These are phyloP conservation scores for Melieria picta DNA, from an alignment of 2,888 invertebrate genomes.

Conservation along the genomic window DNA sequence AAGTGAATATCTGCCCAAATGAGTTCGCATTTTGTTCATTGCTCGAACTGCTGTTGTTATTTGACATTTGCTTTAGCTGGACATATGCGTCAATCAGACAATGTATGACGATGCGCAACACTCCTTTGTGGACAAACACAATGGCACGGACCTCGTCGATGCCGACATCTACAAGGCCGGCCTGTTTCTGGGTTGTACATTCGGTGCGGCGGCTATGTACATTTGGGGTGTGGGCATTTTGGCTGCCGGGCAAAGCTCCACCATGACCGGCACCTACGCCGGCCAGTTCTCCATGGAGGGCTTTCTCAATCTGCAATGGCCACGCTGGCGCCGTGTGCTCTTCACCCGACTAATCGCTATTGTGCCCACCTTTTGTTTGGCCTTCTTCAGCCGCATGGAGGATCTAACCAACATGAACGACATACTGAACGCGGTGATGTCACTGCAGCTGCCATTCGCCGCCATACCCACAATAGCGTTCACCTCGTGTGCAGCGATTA, in stretches of 20 bases:
- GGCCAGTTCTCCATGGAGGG: conserved; percentile 92
- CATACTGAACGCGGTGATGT: conserved; percentile 86
- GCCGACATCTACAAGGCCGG: conserved; percentile 80
- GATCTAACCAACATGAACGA: conserved; percentile 86
- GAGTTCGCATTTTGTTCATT: not conserved
- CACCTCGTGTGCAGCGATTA: conserved; percentile 79
- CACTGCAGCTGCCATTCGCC: conserved; percentile 87
- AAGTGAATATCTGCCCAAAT: conserved; percentile 58
- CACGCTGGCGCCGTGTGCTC: conserved; percentile 86
- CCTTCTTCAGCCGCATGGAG: conserved; percentile 74
- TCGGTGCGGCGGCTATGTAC: conserved; percentile 80
- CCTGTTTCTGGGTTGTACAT: conserved; percentile 79
- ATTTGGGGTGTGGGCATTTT: conserved; percentile 82
- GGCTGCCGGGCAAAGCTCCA: conserved; percentile 85
- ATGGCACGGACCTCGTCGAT: conserved; percentile 67
- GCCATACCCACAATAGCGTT: conserved; percentile 87
- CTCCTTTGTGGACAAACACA: conserved; percentile 66
- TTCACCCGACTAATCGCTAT: conserved; percentile 88
- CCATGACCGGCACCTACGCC: conserved; percentile 88
- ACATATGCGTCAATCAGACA: conserved; percentile 56
- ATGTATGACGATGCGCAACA: conserved; percentile 61
- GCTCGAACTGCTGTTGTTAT: too few relatives aligned
- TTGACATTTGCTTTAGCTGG: conserved; percentile 52
- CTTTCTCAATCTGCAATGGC: conserved; percentile 85
- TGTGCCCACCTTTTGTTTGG: conserved; percentile 74